Base-by-base conservation (phyloP, 2,888 invertebrate species). In the Ophion ellenae region DNA sequence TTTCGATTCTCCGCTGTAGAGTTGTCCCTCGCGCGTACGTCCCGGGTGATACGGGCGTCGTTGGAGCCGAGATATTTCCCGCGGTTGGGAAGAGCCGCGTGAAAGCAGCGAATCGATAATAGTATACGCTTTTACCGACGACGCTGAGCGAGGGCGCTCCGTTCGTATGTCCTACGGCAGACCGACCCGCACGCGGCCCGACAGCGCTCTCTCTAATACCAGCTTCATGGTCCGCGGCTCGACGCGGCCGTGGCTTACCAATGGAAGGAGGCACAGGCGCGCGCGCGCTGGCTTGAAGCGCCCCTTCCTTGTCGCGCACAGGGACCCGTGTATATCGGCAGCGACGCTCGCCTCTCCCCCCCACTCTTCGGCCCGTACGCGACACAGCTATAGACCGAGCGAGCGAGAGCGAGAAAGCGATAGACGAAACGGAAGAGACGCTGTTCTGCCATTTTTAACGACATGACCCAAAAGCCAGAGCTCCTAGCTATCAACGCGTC, bases 81-180 rank as follows among this genome's bases (percentile, higher is more conserved):
- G 91, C 91, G 89, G 89, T 89, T 90, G 88, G 88, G 83, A 87
- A 82, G 70, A 79, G 74, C 57, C 53, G 57, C n/a, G 63, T 20
- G 61, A 40, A 88, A 88, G 89, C 84, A 53, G 53, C 86, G 87
- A 90, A 92, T 91, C 92, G 90, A 92, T 92, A 91, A 90, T 90
- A 91, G 92, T 90, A 89, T 87, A 90, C 92, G 89, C 89, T 89
- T 82, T 93, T 93, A 93, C 91, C 93, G 93, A 93, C 92, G 87
- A 84, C 86, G 83, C 83, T 69, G 53, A 64, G 64, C 36, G 88
- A 80, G 89, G 89, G 87, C 89, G 90, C 86, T 86, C 59, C 61
- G 40, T 75, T 88, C 87, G 83, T 45, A n/a, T 47, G 61, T 45
- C 61, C 66, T 66, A 32, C 47, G 24, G 28, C 61, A 45, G 32